Percentiles rank a stretch among this genome's conserved stretches.
phyloP scores from a whole-genome alignment of 2,797 vertebrate species.

The Ceryle rudis region DNA sequence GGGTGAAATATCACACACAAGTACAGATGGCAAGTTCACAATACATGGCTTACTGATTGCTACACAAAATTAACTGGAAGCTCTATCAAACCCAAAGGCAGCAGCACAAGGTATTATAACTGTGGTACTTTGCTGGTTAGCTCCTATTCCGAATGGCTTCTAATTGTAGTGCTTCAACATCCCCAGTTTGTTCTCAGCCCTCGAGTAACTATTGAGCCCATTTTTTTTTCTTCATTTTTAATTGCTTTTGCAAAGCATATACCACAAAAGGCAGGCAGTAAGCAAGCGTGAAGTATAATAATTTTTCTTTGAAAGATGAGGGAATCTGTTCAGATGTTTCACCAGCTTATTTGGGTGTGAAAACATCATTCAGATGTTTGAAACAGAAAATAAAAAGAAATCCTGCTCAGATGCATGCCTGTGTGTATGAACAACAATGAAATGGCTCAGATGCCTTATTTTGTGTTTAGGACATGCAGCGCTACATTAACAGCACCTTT shows the following conservation, averaged over 20 bases:
- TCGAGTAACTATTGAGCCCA: neutral
- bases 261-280: neutral
- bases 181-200: neutral
- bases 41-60: fast-evolving
- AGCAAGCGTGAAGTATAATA: neutral
- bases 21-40: neutral
- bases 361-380: neutral
- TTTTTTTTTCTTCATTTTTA: neutral
- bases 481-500: neutral
- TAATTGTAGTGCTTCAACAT: neutral
- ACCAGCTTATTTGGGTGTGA: neutral
- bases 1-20: neutral
- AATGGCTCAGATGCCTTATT: neutral
- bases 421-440: neutral
- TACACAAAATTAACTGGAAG: neutral
- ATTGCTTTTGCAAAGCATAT: neutral
- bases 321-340: neutral
- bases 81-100: neutral
- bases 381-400: neutral
- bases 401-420: neutral
- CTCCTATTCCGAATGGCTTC: neutral
- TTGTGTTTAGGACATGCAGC: neutral
- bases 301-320: neutral
- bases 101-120: neutral
- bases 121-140: neutral